Evolutionary conservation across 2,113 vertebrate genomes (phyloP).

Genomic region (Rattus rattus): DNA sequence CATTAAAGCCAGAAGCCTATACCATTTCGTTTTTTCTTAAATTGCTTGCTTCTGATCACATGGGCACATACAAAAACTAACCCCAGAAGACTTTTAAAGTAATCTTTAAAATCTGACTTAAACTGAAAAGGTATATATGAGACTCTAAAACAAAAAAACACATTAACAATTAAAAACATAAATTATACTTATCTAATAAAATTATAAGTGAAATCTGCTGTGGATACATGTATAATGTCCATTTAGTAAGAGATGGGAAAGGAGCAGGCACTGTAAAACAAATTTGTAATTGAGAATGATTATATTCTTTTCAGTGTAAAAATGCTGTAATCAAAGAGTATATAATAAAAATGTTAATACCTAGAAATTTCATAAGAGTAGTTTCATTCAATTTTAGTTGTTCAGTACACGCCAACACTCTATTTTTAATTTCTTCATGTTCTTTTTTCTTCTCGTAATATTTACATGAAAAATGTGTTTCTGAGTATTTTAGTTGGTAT

Average conservation of each 20-base stretch:
- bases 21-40: slow-evolving; percentile 47
- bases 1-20: slow-evolving; percentile 22
- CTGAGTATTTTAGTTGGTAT: slow-evolving; percentile 83
- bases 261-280: slow-evolving; percentile 85
- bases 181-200: slow-evolving; percentile 67
- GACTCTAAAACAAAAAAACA: slow-evolving; percentile 50
- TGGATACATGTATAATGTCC: slow-evolving; percentile 89
- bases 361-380: slow-evolving; percentile 80
- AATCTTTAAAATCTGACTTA: slow-evolving; percentile 34
- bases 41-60: slow-evolving; percentile 47
- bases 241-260: slow-evolving; percentile 85
- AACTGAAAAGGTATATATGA: neutral
- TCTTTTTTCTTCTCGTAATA: slow-evolving; percentile 86
- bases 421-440: slow-evolving; percentile 84
- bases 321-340: slow-evolving; percentile 58
- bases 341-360: slow-evolving; percentile 76
- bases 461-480: slow-evolving; percentile 80
- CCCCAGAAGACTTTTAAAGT: slow-evolving; percentile 42
- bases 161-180: slow-evolving; percentile 68
- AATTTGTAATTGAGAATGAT: slow-evolving; percentile 75
- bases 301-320: slow-evolving; percentile 63
- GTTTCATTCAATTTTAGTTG: slow-evolving; percentile 83
- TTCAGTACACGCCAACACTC: slow-evolving; percentile 80
- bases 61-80: slow-evolving; percentile 33
- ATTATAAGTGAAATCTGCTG: slow-evolving; percentile 46